Base-by-base conservation (phyloP, 2,888 invertebrate species). In the Zhuqinia jingwanae region DNA sequence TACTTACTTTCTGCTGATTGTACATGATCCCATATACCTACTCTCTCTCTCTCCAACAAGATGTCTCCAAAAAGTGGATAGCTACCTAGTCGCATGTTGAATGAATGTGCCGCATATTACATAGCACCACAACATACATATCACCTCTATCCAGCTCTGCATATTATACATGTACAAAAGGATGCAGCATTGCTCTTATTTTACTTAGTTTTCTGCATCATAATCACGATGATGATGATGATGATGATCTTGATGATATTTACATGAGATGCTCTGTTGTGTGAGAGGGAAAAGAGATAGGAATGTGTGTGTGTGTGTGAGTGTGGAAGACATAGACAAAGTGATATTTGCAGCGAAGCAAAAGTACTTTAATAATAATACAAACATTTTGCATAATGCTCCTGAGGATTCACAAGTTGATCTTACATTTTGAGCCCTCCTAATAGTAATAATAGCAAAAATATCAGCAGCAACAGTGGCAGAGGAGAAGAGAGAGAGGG, bases 321-420 rank as follows among this genome's bases (percentile, higher is more conserved):
- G n/a, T n/a, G n/a, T n/a, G n/a, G n/a, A n/a, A 30, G 75, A 53
- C 65, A 65, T 27, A 70, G 20, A 68, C 42, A 68, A 68, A 82
- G 73, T 27, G 27, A 60, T 60, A 73, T 2, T n/a, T 30, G 25
- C 50, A 73, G 50, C 27, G 65, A n/a, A 10, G 36, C 58, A n/a
- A n/a, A n/a, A n/a, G 22, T 73, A 73, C 50, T 73, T 73, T 30
- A 73, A 73, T 73, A 53, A 83, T 73, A 60, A 60, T 58, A 75
- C 45, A 78, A 53, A 73, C 53, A 27, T 82, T 86, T 82, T 87
- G 63, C 82, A 83, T 87, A 87, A 87, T 82, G 79, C 87, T 87
- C 87, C 30, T 58, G 87, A 87, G 87, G 73, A 78, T 87, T 87
- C 78, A 78, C 87, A 78, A 83, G 82, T 83, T 83, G 87, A 87